Evolutionary conservation across 2,113 vertebrate species (phyloP).

Genomic region (Aleadryas rufinucha): DNA sequence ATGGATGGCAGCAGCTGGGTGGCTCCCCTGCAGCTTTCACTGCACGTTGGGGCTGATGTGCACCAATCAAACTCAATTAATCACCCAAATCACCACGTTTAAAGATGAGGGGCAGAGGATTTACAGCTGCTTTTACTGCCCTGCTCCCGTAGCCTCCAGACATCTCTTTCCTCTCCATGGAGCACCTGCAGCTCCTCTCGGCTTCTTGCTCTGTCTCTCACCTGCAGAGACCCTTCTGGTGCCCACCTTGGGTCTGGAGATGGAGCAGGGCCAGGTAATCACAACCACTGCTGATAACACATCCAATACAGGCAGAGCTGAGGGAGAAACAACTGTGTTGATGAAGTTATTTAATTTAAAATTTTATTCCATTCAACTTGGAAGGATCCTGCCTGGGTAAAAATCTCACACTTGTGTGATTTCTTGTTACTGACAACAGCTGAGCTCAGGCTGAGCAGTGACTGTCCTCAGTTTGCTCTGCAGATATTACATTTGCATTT

Average conservation of each 20-base stretch:
- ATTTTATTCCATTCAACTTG: not conserved
- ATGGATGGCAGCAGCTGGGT: not conserved
- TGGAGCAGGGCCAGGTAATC: not conserved
- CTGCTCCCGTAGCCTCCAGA: not conserved
- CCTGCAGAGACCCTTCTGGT: not conserved
- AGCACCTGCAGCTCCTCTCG: not conserved
- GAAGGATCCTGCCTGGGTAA: not conserved
- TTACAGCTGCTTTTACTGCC: not conserved
- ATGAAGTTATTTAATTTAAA: not conserved
- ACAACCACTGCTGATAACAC: not conserved
- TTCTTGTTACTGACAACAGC: not conserved
- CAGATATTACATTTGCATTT: not conserved
- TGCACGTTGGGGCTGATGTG: not conserved
- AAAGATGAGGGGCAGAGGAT: not conserved
- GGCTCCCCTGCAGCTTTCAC: not conserved
- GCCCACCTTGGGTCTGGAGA: not conserved
- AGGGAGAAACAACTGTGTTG: not conserved
- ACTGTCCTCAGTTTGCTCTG: not conserved
- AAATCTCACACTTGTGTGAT: not conserved
- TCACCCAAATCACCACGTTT: not conserved
- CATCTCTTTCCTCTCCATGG: not conserved
- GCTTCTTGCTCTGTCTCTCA: not conserved
- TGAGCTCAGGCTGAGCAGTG: not conserved
- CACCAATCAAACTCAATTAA: not conserved
- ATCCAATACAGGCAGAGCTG: not conserved